Percentiles rank a stretch among this genome's conserved stretches.
phyloP scores from a whole-genome alignment of 2,888 invertebrate species.

The Aleiodes testaceus region DNA sequence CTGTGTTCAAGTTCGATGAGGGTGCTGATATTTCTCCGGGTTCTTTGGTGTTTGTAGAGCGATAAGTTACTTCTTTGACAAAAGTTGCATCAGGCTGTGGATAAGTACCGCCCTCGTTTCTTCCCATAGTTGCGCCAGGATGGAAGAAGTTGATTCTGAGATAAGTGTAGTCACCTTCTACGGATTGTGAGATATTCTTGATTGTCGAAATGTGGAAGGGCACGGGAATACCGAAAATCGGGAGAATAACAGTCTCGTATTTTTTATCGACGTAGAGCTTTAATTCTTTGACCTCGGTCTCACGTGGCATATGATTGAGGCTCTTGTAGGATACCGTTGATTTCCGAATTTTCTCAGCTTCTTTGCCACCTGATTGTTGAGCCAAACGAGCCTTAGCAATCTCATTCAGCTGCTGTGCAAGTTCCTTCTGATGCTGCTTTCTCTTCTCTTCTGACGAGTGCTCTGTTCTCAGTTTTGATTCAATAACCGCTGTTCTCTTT shows the following conservation, averaged over 20 bases:
- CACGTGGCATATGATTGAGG: constrained; percentile 93
- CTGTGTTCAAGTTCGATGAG: constrained; percentile 95
- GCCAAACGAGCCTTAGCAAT: constrained; percentile 94
- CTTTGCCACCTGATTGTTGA: constrained; percentile 88
- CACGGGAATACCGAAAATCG: constrained; percentile 95
- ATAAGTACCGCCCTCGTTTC: constrained; percentile 92
- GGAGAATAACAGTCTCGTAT: constrained; percentile 98
- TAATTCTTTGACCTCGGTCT: constrained; percentile 92
- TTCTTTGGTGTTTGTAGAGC: constrained; percentile 97
- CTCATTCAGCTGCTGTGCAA: constrained; percentile 92
- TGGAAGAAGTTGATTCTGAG: constrained; percentile 98
- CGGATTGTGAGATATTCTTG: constrained; percentile 98
- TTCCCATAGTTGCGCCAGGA: constrained; percentile 96
- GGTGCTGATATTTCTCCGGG: constrained; percentile 96
- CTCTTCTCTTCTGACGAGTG: constrained; percentile 98
- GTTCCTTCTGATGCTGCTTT: constrained; percentile 95
- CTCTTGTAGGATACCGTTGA: constrained; percentile 97
- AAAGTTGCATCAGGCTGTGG: constrained; percentile 97
- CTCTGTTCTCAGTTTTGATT: constrained; percentile 94
- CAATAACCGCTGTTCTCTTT: constrained; percentile 92
- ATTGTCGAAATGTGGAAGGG: constrained; percentile 99
- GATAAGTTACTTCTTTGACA: constrained; percentile 98
- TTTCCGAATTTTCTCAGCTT: constrained; percentile 91
- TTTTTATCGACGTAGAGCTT: constrained; percentile 97
- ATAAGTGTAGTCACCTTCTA: constrained; percentile 99